A percentile compares a stretch with the other conserved stretches of the same genome.
Evolutionary conservation across 2,113 vertebrate species (phyloP).

Genomic region (Tetrao urogallus): DNA sequence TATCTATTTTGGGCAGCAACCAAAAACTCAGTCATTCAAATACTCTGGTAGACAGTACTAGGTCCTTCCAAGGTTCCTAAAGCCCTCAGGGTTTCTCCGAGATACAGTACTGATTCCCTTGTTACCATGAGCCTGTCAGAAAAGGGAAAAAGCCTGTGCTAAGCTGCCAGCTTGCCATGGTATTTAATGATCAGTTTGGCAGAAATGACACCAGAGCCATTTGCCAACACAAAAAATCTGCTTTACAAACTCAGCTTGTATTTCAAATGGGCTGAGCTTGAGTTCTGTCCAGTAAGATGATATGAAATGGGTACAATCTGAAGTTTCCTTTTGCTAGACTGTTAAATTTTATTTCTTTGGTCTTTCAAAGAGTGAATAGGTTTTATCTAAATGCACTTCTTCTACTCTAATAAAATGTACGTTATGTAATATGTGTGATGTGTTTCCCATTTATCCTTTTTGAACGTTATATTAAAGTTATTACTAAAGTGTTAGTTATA

Average conservation of each 20-base stretch:
- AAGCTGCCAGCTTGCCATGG: background rate
- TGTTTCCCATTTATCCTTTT: background rate
- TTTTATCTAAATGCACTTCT: background rate
- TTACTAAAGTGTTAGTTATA: background rate
- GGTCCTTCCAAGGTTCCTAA: background rate
- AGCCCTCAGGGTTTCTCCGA: background rate
- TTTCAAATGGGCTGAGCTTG: background rate
- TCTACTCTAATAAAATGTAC: background rate
- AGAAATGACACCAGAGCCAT: background rate
- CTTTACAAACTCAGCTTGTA: background rate
- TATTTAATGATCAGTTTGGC: background rate
- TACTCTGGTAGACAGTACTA: background rate
- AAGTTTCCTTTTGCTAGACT: background rate
- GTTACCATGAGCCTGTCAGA: background rate
- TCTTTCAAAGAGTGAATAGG: background rate
- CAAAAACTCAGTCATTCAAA: background rate
- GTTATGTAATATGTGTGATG: background rate
- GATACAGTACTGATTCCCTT: background rate
- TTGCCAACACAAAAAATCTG: background rate
- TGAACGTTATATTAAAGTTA: background rate
- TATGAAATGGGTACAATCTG: background rate
- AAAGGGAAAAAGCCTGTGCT: background rate
- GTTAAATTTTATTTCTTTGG: background rate
- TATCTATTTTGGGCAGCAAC: constrained; percentile 2
- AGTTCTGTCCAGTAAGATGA: background rate